Conservation (phyloP, 1,140 invertebrate species). For the Rhizoglyphus robini region DNA sequence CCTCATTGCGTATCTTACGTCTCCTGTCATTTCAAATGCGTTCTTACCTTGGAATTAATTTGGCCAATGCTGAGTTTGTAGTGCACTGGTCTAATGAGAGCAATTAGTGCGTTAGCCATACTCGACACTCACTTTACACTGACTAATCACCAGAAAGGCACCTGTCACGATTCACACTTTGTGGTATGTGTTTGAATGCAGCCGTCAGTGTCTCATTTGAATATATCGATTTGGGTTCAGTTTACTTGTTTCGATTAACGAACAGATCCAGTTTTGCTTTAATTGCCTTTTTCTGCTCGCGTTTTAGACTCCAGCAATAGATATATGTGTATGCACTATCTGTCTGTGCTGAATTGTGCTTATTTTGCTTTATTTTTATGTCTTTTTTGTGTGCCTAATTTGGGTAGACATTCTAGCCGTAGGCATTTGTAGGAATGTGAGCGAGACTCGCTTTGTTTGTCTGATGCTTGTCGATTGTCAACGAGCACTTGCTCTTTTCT, state of each 20-base stretch:
- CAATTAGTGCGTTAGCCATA: too few relatives aligned
- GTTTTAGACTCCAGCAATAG: neutral
- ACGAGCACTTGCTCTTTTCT: neutral
- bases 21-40: too few relatives aligned
- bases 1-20: too few relatives aligned
- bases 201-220: neutral
- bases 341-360: neutral
- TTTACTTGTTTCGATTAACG: neutral
- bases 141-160: neutral
- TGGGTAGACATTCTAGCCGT: too few relatives aligned
- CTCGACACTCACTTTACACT: too few relatives aligned
- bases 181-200: too few relatives aligned
- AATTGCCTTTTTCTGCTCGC: neutral
- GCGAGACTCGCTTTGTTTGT: too few relatives aligned
- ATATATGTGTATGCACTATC: too few relatives aligned
- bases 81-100: too few relatives aligned
- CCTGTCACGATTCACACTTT: neutral
- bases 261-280: slow-evolving; percentile 11
- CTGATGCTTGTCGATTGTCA: neutral
- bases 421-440: too few relatives aligned
- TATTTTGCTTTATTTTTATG: slow-evolving; percentile 13
- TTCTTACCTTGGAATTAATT: too few relatives aligned
- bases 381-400: neutral
- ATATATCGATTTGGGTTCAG: slow-evolving; percentile 1
- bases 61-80: too few relatives aligned